A percentile compares a stretch with the other conserved stretches of the same genome.
These are phyloP conservation scores for Elephas maximus DNA, from an alignment of 2,113 vertebrate genomes.

Conservation along the genomic window DNA sequence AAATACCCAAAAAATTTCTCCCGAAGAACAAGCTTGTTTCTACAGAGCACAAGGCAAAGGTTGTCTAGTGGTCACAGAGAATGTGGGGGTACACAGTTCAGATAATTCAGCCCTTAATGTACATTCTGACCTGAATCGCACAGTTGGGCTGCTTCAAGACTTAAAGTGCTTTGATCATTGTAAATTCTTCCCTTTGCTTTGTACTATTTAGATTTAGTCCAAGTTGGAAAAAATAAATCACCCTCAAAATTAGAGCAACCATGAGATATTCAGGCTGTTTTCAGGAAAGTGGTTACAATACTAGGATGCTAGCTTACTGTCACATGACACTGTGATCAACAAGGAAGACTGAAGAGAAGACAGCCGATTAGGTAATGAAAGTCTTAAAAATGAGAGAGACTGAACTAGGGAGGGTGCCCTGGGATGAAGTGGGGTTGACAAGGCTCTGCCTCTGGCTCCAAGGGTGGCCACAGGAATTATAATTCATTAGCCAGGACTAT, in stretches of 20 bases:
- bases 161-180: neutral
- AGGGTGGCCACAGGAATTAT: neutral
- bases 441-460: neutral
- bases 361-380: neutral
- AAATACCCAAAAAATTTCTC: neutral
- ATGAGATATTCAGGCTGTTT: conserved; percentile 2
- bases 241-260: conserved; percentile 20
- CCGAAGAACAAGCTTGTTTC: neutral
- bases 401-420: neutral
- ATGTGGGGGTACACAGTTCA: neutral
- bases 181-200: conserved; percentile 19
- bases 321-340: neutral
- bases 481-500: neutral
- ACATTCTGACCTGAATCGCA: neutral
- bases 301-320: neutral
- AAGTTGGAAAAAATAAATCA: neutral
- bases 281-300: neutral
- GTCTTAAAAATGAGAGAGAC: neutral
- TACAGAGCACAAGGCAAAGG: neutral
- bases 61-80: neutral
- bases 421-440: neutral
- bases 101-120: neutral
- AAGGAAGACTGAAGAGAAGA: neutral
- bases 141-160: neutral
- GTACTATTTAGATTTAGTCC: neutral